Base-by-base conservation (phyloP, 2,113 vertebrate genomes). In the Brienomyrus brachyistius region DNA sequence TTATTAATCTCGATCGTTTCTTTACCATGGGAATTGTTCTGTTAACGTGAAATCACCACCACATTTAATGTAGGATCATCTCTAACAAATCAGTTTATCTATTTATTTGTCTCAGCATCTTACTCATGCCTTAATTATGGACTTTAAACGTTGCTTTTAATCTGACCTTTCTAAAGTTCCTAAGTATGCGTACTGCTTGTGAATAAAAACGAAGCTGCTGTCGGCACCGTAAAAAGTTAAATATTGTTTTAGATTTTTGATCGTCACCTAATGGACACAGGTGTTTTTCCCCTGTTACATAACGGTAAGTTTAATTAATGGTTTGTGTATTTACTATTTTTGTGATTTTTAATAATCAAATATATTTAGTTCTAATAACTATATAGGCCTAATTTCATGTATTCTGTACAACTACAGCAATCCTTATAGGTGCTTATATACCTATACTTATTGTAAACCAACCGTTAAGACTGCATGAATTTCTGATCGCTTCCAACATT, bases 271-370 rank as follows among this genome's bases (percentile, higher is more conserved):
- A 40, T 62, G 89, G 89, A 84, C 17, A 62, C 74, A 83, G 21
- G 88, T 89, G 88, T 45, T 54, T 82, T 50, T n/a, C 21, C 31
- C 21, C 51, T 19, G 50, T 50, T 31, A 80, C 6, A 82, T 54
- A 56, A 27, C 88, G 88, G 88, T 89, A 89, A 89, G 80, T 89
- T 19, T 45, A 47, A 84, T 87, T 21, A 40, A 54, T 15, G 31
- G 85, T 23, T 87, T 87, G 48, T 87, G 1, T 35, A 48, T 84
- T n/a, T 50, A 86, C 82, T 1, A 27, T 50, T 51, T 85, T n/a
- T 51, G 4, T 51, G n/a, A 13, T 51, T 86, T 17, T 77, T 35
- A 1, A 0, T 31, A 50, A 50, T 86, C 1, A 1, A 59, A 47
- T 23, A 50, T 85, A 50, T 50, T 54, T 52, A 10, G 23, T 31